Evolutionary conservation across 1,140 invertebrate species (phyloP).

Genomic region (Ceratitis capitata): DNA sequence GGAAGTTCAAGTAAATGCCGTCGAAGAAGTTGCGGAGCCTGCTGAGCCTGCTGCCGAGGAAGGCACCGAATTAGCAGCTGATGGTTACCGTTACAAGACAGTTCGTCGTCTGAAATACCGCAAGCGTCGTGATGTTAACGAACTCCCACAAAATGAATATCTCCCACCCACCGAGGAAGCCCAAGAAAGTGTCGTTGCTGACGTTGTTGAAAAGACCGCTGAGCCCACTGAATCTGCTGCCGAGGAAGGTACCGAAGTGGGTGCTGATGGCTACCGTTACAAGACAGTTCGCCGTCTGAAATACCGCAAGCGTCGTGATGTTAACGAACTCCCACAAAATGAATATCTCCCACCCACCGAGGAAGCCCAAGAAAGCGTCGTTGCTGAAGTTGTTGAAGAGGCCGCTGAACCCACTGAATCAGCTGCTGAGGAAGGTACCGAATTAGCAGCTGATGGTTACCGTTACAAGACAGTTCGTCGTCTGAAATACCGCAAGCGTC

Average conservation of each 20-base stretch:
- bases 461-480: slow-evolving; percentile 60
- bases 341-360: slow-evolving; percentile 52
- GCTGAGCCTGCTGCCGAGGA: slow-evolving; percentile 35
- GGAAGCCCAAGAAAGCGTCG: slow-evolving; percentile 41
- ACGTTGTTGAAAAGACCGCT: slow-evolving; percentile 1
- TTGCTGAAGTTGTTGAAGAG: no score
- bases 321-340: slow-evolving; percentile 47
- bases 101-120: slow-evolving; percentile 53
- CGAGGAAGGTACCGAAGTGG: slow-evolving; percentile 42
- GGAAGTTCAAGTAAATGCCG: background rate
- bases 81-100: slow-evolving; percentile 63
- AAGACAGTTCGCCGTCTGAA: slow-evolving; percentile 48
- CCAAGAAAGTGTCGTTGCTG: slow-evolving; percentile 15
- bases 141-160: slow-evolving; percentile 47
- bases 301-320: slow-evolving; percentile 51
- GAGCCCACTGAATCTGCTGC: slow-evolving; percentile 7
- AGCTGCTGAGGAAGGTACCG: no score
- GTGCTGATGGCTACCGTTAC: slow-evolving; percentile 49
- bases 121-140: slow-evolving; percentile 54
- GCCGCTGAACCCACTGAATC: no score
- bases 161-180: slow-evolving; percentile 50
- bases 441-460: slow-evolving; percentile 60
- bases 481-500: slow-evolving; percentile 54
- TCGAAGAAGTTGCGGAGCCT: slow-evolving; percentile 32
- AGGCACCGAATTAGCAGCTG: slow-evolving; percentile 48